These are phyloP conservation scores for Carabus problematicus DNA, from an alignment of 2,888 invertebrate species.

Conservation along the genomic window DNA sequence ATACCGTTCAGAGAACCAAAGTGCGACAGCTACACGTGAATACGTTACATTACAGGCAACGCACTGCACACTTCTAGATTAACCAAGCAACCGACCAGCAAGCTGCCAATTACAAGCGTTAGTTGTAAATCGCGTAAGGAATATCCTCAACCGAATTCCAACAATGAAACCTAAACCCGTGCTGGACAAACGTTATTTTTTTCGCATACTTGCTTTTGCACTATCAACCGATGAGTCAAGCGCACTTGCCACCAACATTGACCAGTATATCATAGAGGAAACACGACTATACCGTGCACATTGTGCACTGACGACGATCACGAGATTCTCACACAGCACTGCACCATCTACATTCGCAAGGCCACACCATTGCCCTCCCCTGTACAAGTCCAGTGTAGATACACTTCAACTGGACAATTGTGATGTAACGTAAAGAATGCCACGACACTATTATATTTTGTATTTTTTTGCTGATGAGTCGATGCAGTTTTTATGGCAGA, in stretches of 20 bases:
- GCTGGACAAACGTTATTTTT: constrained; percentile 4
- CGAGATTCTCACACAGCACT: constrained; percentile 41
- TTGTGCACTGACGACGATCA: constrained; percentile 27
- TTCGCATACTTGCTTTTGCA: constrained; percentile 13
- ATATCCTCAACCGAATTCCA: constrained; percentile 14
- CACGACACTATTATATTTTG: constrained; percentile 52
- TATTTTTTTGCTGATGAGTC: constrained; percentile 47
- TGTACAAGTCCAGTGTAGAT: too few relatives aligned
- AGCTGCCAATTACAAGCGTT: constrained; percentile 27
- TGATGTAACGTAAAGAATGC: constrained; percentile 43
- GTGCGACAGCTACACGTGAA: too few relatives aligned
- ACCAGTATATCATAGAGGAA: constrained; percentile 29
- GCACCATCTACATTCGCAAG: constrained; percentile 22
- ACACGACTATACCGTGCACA: constrained; percentile 6
- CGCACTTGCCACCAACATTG: constrained; percentile 34
- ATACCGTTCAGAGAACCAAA: constrained; percentile 1
- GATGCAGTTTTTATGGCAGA: constrained; percentile 48
- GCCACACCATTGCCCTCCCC: neutral
- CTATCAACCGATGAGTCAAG: constrained; percentile 17
- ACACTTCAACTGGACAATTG: too few relatives aligned
- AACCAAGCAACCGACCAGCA: neutral
- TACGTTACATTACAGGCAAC: too few relatives aligned
- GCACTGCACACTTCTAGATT: too few relatives aligned
- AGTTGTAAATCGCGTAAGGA: constrained; percentile 20
- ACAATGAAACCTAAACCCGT: constrained; percentile 5